Evolutionary conservation across 1,140 invertebrate genomes (phyloP), one percentile per base, ranked within the genome.

Genomic region (Diprion similis): DNA sequence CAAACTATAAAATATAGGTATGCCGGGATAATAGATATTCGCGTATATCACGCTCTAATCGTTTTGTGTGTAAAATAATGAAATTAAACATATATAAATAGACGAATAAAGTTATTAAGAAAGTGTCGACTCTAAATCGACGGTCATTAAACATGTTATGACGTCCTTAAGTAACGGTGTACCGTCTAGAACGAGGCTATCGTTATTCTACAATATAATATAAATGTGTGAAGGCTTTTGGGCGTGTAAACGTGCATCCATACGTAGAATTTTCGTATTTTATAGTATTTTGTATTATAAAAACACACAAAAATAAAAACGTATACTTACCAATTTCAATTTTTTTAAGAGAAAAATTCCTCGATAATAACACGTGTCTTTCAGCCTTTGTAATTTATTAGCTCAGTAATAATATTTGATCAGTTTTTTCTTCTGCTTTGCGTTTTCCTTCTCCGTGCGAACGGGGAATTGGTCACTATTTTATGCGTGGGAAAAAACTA

Each of bases 151-250:
- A 24, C 8, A 11, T 68, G 11, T 24, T 13, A 45, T 68, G 4
- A 13, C 18, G 18, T 68, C 10, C 10, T 13, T 24, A 13, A 45
- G 10, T 13, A 45, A 45, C 17, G 10, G 8, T 45, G 6, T 65
- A n/a, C 18, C 15, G 15, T 15, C 15, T 18, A 18, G 37, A 19
- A 19, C 17, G 18, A 24, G 17, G 18, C 10, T 13, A 68, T 13
- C 37, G 7, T 10, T 13, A 19, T 68, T 19, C 10, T 13, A 13
- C n/a, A 59, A 68, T 11, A 45, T 19, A 24, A 11, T 68, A 71
- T 73, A 73, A 77, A 78, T 37, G 64, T 68, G 68, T 47, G n/a
- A 69, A 46, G 67, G 46, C 78, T 72, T n/a, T 47, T n/a, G 48
- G 45, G 24, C 24, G 19, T 73, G 46, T 64, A 70, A 15, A 17